Percentiles rank a stretch among this genome's conserved stretches.
phyloP scores from a whole-genome alignment of 2,797 vertebrate species.

The Protosalanx chinensis region DNA sequence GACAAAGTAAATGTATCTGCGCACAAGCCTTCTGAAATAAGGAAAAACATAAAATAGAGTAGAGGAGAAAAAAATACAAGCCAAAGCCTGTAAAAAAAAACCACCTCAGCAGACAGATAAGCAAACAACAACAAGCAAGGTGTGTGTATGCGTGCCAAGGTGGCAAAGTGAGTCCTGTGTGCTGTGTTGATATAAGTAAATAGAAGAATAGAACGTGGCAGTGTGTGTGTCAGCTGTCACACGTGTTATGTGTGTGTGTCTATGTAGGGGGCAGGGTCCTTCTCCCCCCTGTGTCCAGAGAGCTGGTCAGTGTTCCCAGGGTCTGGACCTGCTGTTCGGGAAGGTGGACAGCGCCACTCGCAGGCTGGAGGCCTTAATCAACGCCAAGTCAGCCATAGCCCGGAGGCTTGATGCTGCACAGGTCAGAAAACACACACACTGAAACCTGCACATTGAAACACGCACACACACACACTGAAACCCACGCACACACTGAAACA shows the following conservation, averaged over 20 bases:
- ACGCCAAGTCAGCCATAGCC: constrained; percentile 92
- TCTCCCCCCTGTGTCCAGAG: constrained; percentile 75
- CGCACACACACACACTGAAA: background rate
- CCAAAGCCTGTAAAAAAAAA: no score
- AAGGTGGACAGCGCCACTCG: constrained; percentile 93
- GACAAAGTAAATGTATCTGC: no score
- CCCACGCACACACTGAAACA: background rate
- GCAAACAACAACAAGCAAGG: background rate
- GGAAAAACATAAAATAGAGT: no score
- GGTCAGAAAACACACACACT: constrained; percentile 68
- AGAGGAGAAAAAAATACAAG: no score
- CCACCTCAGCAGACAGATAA: no score
- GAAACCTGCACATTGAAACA: background rate
- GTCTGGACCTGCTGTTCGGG: constrained; percentile 89
- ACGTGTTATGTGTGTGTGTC: background rate
- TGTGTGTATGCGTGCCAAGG: background rate
- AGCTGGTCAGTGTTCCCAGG: constrained; percentile 90
- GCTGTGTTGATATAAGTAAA: background rate
- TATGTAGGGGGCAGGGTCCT: constrained; percentile 65
- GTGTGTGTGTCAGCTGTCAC: background rate
- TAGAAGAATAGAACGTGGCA: background rate
- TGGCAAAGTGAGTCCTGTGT: no score
- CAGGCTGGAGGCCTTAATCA: constrained; percentile 92
- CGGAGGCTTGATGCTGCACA: constrained; percentile 95
- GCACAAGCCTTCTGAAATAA: no score